Base-by-base conservation (phyloP, 1,140 invertebrate species). In the Antheraea pernyi region DNA sequence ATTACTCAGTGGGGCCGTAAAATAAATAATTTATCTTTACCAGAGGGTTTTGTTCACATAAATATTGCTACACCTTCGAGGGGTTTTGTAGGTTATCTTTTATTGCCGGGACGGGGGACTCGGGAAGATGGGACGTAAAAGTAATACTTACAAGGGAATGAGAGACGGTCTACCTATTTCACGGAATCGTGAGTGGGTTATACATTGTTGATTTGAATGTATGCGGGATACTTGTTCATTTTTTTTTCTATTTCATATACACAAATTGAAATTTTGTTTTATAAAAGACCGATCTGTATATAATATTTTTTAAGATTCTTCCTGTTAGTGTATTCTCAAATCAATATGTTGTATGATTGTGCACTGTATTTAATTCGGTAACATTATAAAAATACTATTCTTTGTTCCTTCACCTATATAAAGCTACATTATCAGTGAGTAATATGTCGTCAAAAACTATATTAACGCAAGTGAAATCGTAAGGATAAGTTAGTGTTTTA, bases 1-100 rank as follows among this genome's bases (percentile, higher is more conserved):
- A 80, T 83, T 82, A 84, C 84, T 85, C 83, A 86, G 68, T 80
- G 70, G 78, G 75, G 69, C 82, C 81, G 80, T 83, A 81, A 84
- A 85, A 82, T 84, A 83, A 82, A 83, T 82, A 82, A 86, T 84
- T 86, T 84, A 83, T 84, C 67, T 74, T 69, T 67, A 63, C 63
- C 65, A 59, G 68, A 73, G 61, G 67, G 68, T 70, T 77, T 59
- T 62, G 69, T 70, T 58, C 75, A 79, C 70, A 82, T 84, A 84
- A 80, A 81, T 82, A 83, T 82, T 74, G 72, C 69, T 80, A 75
- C 77, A 80, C 74, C 73, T 81, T 70, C 39, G 61, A 70, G 61
- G 67, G 73, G 59, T 67, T 69, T 70, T 68, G 68, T 66, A 72
- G 67, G 74, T 79, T 81, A 80, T 84, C 68, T 80, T 83, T 78